Base-by-base conservation (phyloP, 2,888 invertebrate species). In the Drosophila trichaetosa region DNA sequence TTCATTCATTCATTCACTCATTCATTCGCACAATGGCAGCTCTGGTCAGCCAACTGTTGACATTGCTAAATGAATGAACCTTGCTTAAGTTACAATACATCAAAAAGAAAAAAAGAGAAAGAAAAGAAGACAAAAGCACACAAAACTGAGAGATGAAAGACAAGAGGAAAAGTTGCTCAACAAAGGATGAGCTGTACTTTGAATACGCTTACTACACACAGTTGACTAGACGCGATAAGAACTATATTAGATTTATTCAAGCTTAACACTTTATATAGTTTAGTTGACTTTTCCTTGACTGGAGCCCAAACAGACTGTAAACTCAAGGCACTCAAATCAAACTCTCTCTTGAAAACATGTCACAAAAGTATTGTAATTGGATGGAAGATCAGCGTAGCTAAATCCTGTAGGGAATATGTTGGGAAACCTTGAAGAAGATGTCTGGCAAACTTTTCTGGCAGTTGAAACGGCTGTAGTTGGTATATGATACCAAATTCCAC, bases 31-130 rank as follows among this genome's bases (percentile, higher is more conserved):
- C 80, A 87, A 83, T 78, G 77, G 73, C 70, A 70, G 59, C 80
- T 79, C 76, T 87, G 84, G 84, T 86, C 84, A 84, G 88, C 83
- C 87, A 86, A 86, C 84, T 87, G 87, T 87, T 87, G 87, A 87
- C 87, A 86, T 84, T 87, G 84, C 80, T 69, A 80, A 80, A 80
- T 80, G 81, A 83, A 83, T 82, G 82, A 82, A 72, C 80, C 79
- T 76, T 73, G 85, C 83, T 86, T 87, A 64, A 79, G 83, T 83
- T 82, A 80, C 82, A 83, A 73, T 73, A 83, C 71, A 85, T 77
- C 63, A 62, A 16, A 36, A n/a, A n/a, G n/a, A n/a, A 1, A 8
- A 16, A 24, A 3, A 16, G 16, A 16, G 16, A 18, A 18, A 3
- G 36, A 36, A n/a, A 51, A 51, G 6, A 11, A 36, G 18, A 56